These are phyloP conservation scores for Chloroceryle amazona DNA, from an alignment of 2,797 vertebrate species.

Conservation along the genomic window DNA sequence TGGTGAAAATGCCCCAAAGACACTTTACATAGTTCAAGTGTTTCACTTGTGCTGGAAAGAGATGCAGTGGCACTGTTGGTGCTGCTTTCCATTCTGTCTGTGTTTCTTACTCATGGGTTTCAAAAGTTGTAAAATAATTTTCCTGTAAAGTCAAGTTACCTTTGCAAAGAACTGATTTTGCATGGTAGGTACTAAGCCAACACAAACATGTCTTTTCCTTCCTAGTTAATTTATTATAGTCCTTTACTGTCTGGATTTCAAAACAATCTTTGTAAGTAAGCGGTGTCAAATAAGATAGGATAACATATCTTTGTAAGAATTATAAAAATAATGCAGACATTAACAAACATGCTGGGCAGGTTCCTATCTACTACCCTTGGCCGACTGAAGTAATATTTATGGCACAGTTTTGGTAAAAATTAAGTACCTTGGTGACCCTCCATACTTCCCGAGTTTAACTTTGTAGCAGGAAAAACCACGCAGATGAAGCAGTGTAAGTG, in stretches of 20 bases:
- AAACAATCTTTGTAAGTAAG: neutral
- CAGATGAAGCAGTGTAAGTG: neutral
- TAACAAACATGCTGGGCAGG: neutral
- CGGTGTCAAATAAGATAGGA: neutral
- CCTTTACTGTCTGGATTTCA: neutral
- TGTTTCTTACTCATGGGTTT: neutral
- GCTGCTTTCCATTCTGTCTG: neutral
- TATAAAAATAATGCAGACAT: neutral
- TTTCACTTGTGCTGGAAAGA: neutral
- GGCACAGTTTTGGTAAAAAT: neutral
- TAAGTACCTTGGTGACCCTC: neutral
- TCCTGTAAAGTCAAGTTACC: neutral
- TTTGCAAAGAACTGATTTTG: neutral
- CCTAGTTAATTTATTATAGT: neutral
- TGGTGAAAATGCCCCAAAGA: neutral
- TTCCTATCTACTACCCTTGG: neutral
- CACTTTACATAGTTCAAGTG: neutral
- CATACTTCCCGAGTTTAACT: neutral
- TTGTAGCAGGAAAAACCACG: neutral
- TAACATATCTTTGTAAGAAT: neutral
- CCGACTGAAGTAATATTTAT: neutral
- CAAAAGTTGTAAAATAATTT: neutral
- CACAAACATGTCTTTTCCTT: neutral
- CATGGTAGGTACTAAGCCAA: neutral
- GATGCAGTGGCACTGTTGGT: neutral